These are phyloP conservation scores for Halcyon malimbica DNA, from an alignment of 2,113 vertebrate species.

Conservation along the genomic window DNA sequence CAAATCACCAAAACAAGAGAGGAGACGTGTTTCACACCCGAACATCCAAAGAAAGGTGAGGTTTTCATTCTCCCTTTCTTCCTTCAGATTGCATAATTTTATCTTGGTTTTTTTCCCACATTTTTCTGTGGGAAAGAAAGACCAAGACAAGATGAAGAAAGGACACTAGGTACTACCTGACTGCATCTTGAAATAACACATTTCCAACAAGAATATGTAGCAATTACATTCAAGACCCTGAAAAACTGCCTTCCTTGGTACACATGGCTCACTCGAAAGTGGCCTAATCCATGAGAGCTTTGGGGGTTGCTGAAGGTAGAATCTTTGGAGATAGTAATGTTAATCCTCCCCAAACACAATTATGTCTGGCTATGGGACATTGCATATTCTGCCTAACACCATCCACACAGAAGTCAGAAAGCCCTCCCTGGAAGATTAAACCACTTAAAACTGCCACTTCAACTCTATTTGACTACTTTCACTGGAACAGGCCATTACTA, in stretches of 20 bases:
- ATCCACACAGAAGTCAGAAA: neutral
- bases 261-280: fast-evolving
- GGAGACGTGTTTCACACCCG: neutral
- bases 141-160: neutral
- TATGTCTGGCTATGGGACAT: neutral
- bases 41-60: neutral
- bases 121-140: neutral
- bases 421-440: neutral
- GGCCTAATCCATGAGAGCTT: neutral
- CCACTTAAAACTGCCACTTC: neutral
- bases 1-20: neutral
- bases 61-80: neutral
- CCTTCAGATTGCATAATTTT: neutral
- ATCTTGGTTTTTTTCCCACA: neutral
- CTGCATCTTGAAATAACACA: fast-evolving
- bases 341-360: neutral
- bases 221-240: neutral
- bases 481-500: neutral
- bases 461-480: neutral
- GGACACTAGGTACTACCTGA: neutral
- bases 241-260: neutral
- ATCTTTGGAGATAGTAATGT: too few relatives aligned
- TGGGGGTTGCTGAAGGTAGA: neutral
- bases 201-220: neutral
- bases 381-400: neutral